These are phyloP conservation scores for Nudaria mundana DNA, from an alignment of 2,888 invertebrate genomes.

Conservation along the genomic window DNA sequence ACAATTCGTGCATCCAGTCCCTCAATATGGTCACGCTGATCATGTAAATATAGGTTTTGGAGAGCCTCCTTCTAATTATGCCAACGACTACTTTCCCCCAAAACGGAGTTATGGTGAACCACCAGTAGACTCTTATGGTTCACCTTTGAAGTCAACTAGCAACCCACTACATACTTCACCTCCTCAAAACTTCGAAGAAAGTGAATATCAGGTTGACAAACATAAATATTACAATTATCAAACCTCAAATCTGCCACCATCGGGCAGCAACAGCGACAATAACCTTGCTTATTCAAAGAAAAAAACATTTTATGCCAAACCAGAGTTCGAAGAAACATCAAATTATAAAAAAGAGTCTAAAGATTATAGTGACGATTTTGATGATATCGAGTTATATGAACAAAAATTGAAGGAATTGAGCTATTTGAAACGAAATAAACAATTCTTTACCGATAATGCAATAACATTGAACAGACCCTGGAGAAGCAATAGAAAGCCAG, in stretches of 20 bases:
- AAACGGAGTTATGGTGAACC: slow-evolving; percentile 47
- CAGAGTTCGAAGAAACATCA: not conserved
- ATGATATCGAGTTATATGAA: not conserved
- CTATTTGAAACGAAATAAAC: slow-evolving; percentile 31
- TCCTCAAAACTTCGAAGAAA: slow-evolving; percentile 26
- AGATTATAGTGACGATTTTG: slow-evolving; percentile 1
- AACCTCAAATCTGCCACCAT: slow-evolving; percentile 30
- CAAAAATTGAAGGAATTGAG: slow-evolving; percentile 11
- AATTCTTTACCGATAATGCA: slow-evolving; percentile 26
- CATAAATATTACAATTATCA: slow-evolving; percentile 17
- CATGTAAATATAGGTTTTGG: slow-evolving; percentile 52
- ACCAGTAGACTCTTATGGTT: slow-evolving; percentile 57
- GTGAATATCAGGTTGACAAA: slow-evolving; percentile 7
- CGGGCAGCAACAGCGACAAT: slow-evolving; percentile 39
- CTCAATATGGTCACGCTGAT: slow-evolving; percentile 28
- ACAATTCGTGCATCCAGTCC: slow-evolving; percentile 40
- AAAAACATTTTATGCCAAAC: slow-evolving; percentile 5
- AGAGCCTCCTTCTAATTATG: slow-evolving; percentile 51
- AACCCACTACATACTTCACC: slow-evolving; percentile 23
- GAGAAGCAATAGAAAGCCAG: slow-evolving; percentile 31
- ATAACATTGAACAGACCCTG: slow-evolving; percentile 41
- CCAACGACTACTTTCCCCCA: slow-evolving; percentile 28
- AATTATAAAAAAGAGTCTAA: slow-evolving; percentile 1
- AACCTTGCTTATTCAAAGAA: slow-evolving; percentile 14
- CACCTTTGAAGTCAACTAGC: slow-evolving; percentile 37